Evolutionary conservation across 2,797 vertebrate species (phyloP), one percentile per base, ranked within the genome.

Genomic region (Geotrypetes seraphini): DNA sequence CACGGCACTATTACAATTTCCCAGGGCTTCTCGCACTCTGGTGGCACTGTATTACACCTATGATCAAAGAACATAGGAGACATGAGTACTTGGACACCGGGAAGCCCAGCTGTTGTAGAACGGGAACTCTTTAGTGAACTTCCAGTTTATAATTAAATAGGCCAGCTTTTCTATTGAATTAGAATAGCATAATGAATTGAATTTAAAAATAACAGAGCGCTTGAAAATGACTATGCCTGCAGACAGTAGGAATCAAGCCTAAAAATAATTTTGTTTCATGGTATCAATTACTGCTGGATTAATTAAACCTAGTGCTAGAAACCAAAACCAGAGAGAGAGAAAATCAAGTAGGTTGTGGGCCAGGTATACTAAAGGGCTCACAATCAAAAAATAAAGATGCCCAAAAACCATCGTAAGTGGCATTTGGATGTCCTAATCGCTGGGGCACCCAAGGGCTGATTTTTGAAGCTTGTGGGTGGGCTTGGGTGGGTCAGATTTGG

Each of bases 1-100:
- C 88, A 79, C 62, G 22, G 33, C 15, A 25, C 34, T 72, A 77
- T 47, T 54, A 78, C 66, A 69, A 77, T 57, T 70, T 65, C 55
- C 31, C 42, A 47, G 29, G 52, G 7, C 19, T 43, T 34, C 36
- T 57, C 46, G 8, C 63, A 61, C 42, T 45, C 48, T 28, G 39
- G 27, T 51, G 50, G 35, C n/a, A n/a, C n/a, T n/a, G n/a, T 44
- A 58, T 43, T 58, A 42, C 25, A 19, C 25, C 22, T 5, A 44
- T 31, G 28, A 68, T 50, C 38, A 40, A 53, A 50, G 36, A 52
- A 28, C 36, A 27, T 21, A 47, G 37, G 36, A 60, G 28, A 15
- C 41, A 42, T 5, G 18, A 44, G 13, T 33, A 10, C 39, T 54
- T 43, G 25, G 49, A 25, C 19, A 36, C 43, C 13, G 19, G 10